A percentile compares a stretch with the other conserved stretches of the same genome.
These are phyloP conservation scores for Fistularia tabacaria DNA, from an alignment of 2,797 vertebrate genomes.

Conservation along the genomic window DNA sequence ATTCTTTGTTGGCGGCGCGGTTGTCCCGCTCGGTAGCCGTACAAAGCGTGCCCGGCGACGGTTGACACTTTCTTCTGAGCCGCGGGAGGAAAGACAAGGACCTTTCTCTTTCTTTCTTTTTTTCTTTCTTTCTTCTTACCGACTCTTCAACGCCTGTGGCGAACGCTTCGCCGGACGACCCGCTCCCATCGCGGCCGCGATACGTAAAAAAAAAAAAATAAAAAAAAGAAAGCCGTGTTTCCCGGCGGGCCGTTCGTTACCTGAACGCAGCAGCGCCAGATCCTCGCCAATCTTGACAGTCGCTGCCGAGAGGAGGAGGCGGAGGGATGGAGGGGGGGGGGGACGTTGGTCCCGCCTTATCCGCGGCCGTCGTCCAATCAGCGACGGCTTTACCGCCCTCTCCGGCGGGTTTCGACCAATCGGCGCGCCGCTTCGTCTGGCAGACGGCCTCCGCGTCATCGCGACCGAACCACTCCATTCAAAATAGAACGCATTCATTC, in stretches of 20 bases:
- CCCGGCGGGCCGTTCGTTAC: slow-evolving; percentile 63
- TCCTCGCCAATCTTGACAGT: slow-evolving; percentile 76
- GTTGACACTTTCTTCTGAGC: slow-evolving; percentile 62
- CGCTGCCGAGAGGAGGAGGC: slow-evolving; percentile 21
- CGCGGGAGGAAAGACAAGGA: slow-evolving; percentile 16
- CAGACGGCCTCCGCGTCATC: slow-evolving; percentile 47
- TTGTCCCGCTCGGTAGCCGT: slow-evolving; percentile 71
- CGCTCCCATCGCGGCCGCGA: slow-evolving; percentile 43
- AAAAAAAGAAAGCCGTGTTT: slow-evolving; percentile 46
- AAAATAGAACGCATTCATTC: slow-evolving; percentile 58
- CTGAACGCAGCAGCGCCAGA: slow-evolving; percentile 70
- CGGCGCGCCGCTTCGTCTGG: slow-evolving; percentile 17
- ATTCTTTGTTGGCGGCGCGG: slow-evolving; percentile 78
- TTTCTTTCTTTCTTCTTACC: background rate
- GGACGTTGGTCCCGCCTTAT: slow-evolving; percentile 59
- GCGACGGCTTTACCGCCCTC: slow-evolving; percentile 1
- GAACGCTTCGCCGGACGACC: slow-evolving; percentile 7
- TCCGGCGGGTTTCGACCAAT: slow-evolving; percentile 43
- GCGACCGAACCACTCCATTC: slow-evolving; percentile 74
- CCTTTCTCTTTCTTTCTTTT: background rate
- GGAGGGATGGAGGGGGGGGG: too few species aligned
- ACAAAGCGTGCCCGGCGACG: slow-evolving; percentile 69
- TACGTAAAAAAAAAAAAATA: too few species aligned
- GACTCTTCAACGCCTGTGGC: background rate
- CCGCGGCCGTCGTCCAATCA: slow-evolving; percentile 52